Conservation (phyloP, 2,113 vertebrate species). For the Leiothrix lutea region DNA sequence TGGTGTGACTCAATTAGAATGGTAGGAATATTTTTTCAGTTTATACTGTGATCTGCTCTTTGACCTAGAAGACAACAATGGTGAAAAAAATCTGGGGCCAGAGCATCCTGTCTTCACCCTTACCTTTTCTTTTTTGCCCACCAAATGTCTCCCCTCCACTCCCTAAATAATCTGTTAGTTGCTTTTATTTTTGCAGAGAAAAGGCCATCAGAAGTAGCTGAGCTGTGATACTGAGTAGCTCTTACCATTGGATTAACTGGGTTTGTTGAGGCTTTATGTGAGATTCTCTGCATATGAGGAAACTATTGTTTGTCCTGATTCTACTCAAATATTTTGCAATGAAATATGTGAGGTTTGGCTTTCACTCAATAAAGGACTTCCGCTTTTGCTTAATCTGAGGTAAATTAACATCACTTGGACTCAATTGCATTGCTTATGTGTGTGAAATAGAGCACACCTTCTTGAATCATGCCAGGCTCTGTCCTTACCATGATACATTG, state of each 20-base stretch:
- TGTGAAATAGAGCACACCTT: neutral
- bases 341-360: neutral
- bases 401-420: neutral
- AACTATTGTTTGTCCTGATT: neutral
- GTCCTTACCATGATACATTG: neutral
- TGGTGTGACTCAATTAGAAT: neutral
- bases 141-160: fast-evolving
- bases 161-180: neutral
- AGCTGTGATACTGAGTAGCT: neutral
- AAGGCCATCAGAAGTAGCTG: neutral
- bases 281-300: neutral
- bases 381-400: neutral
- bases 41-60: neutral
- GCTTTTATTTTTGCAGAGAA: neutral
- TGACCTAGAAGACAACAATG: neutral
- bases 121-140: neutral
- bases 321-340: neutral
- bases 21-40: neutral
- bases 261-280: neutral
- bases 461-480: neutral
- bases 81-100: neutral
- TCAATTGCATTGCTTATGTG: neutral
- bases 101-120: neutral
- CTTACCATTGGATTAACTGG: neutral
- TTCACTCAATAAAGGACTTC: neutral